phyloP scores from a whole-genome alignment of 2,797 vertebrate species.

The Xenentodon cancila region DNA sequence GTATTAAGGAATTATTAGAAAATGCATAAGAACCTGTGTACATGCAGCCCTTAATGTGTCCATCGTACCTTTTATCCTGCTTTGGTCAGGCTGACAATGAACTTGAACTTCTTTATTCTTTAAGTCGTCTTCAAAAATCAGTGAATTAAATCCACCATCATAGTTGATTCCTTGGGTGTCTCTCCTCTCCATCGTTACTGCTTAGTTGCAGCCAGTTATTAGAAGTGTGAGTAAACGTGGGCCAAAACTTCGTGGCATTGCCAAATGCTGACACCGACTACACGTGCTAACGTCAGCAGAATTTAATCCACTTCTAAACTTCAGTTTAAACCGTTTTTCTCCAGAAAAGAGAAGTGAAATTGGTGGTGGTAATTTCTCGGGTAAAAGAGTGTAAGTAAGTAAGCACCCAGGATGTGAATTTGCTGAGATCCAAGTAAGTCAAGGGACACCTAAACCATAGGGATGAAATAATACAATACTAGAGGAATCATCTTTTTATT shows the following conservation, averaged over 20 bases:
- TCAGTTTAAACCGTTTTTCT: not conserved
- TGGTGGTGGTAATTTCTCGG: fast-evolving
- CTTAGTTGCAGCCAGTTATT: not conserved
- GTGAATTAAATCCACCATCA: slow-evolving; percentile 8
- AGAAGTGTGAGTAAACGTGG: not conserved
- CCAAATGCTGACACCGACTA: too few relatives aligned
- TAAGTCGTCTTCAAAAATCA: slow-evolving; percentile 25
- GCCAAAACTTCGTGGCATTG: not conserved
- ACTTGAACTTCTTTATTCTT: fast-evolving
- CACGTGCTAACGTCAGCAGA: slow-evolving; percentile 12
- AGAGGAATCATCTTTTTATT: too few relatives aligned
- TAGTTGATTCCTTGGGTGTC: not conserved
- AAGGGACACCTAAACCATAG: not conserved
- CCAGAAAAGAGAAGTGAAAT: slow-evolving; percentile 39
- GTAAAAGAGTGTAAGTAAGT: too few relatives aligned
- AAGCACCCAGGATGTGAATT: not conserved
- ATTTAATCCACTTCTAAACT: not conserved
- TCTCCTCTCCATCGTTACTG: slow-evolving; percentile 18
- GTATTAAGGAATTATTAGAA: not conserved
- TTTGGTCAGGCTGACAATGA: not conserved
- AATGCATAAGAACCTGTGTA: not conserved
- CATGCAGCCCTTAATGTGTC: not conserved
- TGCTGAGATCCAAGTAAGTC: not conserved
- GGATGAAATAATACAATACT: not conserved
- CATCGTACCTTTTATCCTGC: slow-evolving; percentile 23